Conservation (phyloP, 2,888 invertebrate species). For the Monoplex corrugatus region DNA sequence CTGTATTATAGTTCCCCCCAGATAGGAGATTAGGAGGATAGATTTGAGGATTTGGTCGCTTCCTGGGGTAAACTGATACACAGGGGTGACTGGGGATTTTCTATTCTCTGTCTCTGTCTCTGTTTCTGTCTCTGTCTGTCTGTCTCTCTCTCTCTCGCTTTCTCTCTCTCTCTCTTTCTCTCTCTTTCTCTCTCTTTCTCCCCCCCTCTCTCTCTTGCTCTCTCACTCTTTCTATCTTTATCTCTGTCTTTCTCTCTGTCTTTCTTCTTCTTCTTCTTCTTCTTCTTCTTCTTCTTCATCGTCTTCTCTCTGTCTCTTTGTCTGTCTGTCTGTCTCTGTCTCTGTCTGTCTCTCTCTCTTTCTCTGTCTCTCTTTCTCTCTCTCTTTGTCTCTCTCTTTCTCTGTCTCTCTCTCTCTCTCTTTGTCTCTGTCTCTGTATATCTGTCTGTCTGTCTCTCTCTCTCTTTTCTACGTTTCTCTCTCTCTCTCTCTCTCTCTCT, state of each 20-base stretch:
- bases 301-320: not conserved
- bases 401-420: too few species aligned
- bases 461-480: too few species aligned
- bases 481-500: not conserved
- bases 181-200: not conserved
- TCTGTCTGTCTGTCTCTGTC: not conserved
- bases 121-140: not conserved
- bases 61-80: too few species aligned
- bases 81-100: too few species aligned
- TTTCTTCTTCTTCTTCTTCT: not conserved
- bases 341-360: not conserved
- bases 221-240: not conserved
- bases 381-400: too few species aligned
- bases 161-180: not conserved
- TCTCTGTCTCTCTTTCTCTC: not conserved
- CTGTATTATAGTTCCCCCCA: too few species aligned
- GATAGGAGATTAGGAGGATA: too few species aligned
- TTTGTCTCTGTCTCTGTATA: not conserved
- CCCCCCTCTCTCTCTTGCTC: not conserved
- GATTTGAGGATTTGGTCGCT: too few species aligned
- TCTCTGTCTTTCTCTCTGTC: not conserved
- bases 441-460: too few species aligned
- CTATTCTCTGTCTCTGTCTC: not conserved
- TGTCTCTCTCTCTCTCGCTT: not conserved
- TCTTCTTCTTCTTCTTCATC: not conserved